These are phyloP conservation scores for Beaufortia kweichowensis DNA, from an alignment of 2,113 vertebrate genomes.

Conservation along the genomic window DNA sequence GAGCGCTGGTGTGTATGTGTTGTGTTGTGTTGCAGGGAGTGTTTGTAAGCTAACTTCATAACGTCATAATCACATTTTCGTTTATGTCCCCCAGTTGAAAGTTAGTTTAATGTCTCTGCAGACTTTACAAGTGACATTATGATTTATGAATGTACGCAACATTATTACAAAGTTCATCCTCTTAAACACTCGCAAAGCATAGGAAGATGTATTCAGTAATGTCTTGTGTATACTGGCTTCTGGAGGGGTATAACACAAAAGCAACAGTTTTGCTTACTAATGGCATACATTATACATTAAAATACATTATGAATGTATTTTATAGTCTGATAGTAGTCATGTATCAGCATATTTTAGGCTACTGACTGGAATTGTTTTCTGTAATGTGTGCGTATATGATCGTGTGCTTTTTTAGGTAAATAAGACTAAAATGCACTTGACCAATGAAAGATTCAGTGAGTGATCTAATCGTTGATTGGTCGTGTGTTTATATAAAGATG, in stretches of 20 bases:
- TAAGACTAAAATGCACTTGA: background rate
- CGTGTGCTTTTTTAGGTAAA: too few relatives aligned
- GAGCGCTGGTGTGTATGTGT: background rate
- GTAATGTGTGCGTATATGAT: background rate
- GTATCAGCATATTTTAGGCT: too few relatives aligned
- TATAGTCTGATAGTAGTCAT: too few relatives aligned
- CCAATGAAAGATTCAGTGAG: background rate
- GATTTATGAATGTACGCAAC: background rate
- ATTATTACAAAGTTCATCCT: background rate
- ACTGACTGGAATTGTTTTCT: too few relatives aligned
- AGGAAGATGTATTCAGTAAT: background rate
- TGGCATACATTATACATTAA: too few relatives aligned
- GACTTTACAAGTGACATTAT: slow-evolving; percentile 7
- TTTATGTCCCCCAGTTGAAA: background rate
- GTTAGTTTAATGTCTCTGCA: background rate
- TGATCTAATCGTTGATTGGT: slow-evolving; percentile 1
- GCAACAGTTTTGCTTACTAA: too few relatives aligned
- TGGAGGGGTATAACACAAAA: too few relatives aligned
- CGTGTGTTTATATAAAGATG: background rate
- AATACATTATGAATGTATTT: too few relatives aligned
- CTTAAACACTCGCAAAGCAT: background rate
- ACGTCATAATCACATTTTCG: slow-evolving; percentile 9
- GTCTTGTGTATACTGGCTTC: too few relatives aligned
- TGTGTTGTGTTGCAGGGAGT: slow-evolving; percentile 6
- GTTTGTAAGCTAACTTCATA: slow-evolving; percentile 15